phyloP scores from a whole-genome alignment of 1,140 invertebrate genomes.

The Zaprionus gabonicus region DNA sequence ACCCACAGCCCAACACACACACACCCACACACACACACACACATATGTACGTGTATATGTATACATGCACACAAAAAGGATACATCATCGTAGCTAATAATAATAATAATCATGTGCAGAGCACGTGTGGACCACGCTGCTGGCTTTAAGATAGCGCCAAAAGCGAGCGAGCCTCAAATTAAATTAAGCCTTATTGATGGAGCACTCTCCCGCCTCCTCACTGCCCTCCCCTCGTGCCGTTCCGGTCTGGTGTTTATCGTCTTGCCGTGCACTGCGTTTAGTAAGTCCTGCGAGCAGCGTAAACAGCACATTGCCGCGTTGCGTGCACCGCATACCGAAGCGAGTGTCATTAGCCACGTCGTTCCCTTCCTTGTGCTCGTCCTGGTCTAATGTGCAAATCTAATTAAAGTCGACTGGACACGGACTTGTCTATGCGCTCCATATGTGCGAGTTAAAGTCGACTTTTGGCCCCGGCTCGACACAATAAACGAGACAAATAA shows the following conservation, averaged over 20 bases:
- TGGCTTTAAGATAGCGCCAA: conserved; percentile 60
- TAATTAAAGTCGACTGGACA: conserved; percentile 72
- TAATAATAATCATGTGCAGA: conserved; percentile 76
- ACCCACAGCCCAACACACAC: conserved; percentile 18
- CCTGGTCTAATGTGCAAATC: conserved; percentile 72
- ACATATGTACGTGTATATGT: too few species aligned
- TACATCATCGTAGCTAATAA: conserved; percentile 80
- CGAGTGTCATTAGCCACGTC: conserved; percentile 65
- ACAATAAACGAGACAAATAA: conserved; percentile 78
- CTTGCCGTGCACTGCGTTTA: conserved; percentile 26
- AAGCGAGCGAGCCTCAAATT: conserved; percentile 57
- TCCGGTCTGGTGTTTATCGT: conserved; percentile 65
- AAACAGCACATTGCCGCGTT: conserved; percentile 48
- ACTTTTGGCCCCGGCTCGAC: conserved; percentile 34
- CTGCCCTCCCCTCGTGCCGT: not conserved
- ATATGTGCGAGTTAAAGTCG: conserved; percentile 59
- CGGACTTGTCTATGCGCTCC: conserved; percentile 38
- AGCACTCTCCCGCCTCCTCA: not conserved
- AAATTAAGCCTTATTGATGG: conserved; percentile 82
- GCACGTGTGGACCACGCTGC: conserved; percentile 42
- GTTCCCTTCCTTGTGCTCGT: not conserved
- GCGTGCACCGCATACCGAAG: conserved; percentile 65
- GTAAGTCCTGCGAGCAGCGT: conserved; percentile 28
- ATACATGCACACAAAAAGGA: conserved; percentile 38
- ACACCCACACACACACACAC: not conserved